Evolutionary conservation across 1,140 invertebrate genomes (phyloP).

Genomic region (Meloidogyne exigua): DNA sequence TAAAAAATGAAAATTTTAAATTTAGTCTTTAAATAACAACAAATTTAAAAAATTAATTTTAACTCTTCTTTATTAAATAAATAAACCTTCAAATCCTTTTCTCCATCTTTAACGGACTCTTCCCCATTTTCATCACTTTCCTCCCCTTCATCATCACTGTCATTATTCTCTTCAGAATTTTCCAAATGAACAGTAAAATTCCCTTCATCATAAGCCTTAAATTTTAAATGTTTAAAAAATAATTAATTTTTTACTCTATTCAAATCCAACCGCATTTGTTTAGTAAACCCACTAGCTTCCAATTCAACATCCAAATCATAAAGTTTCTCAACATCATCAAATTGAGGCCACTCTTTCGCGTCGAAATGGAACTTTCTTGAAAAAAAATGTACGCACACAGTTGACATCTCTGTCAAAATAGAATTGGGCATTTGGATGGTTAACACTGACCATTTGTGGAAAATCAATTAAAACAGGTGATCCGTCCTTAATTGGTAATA

Average conservation of each 20-base stretch:
- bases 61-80: neutral
- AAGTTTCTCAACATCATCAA: conserved; percentile 77
- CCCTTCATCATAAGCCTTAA: conserved; percentile 57
- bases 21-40: no score
- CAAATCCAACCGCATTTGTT: conserved; percentile 78
- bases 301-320: conserved; percentile 83
- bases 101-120: conserved; percentile 48
- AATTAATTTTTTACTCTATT: conserved; percentile 56
- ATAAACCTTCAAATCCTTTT: conserved; percentile 35
- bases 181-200: conserved; percentile 55
- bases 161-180: conserved; percentile 54
- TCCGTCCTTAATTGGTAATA: conserved; percentile 68
- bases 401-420: conserved; percentile 93
- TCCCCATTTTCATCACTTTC: conserved; percentile 49
- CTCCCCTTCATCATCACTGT: conserved; percentile 47
- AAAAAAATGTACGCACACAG: conserved; percentile 88
- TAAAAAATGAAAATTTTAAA: neutral
- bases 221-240: neutral
- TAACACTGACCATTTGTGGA: conserved; percentile 96
- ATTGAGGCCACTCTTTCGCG: conserved; percentile 76
- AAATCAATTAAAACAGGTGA: conserved; percentile 92
- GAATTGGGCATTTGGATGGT: conserved; percentile 85
- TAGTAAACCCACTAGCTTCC: conserved; percentile 83
- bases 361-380: conserved; percentile 85
- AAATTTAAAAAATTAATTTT: no score